Conservation (phyloP, 2,113 vertebrate genomes). For the Cervus canadensis region DNA sequence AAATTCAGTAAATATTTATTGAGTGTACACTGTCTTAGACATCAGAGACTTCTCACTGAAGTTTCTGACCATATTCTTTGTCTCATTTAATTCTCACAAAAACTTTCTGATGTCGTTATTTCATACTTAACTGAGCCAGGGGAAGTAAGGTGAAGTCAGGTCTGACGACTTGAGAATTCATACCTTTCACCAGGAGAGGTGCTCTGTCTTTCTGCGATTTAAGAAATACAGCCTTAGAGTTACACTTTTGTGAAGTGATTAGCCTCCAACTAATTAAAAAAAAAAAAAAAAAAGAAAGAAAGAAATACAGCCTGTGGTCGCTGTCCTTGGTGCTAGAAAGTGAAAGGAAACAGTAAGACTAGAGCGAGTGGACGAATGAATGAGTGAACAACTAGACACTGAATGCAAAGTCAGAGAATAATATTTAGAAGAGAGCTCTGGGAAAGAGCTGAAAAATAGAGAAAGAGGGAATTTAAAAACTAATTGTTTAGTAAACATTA, state of each 20-base stretch:
- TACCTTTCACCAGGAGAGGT: background rate
- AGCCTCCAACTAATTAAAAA: no score
- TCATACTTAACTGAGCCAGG: background rate
- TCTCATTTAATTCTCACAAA: background rate
- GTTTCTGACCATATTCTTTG: background rate
- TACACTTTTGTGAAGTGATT: no score
- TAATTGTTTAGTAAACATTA: background rate
- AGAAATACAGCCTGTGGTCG: accelerated
- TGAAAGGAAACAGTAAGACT: background rate
- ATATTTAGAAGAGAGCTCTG: background rate
- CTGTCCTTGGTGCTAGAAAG: background rate
- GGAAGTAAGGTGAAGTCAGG: background rate
- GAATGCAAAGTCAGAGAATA: background rate
- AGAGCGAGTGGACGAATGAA: accelerated
- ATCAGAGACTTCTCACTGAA: background rate
- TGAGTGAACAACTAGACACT: no score
- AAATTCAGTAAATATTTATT: background rate
- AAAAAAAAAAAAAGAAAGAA: no score
- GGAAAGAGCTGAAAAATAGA: background rate
- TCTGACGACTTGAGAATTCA: background rate
- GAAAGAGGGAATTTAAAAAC: background rate
- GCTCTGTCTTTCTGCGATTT: accelerated
- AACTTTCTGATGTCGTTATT: background rate
- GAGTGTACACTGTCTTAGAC: background rate
- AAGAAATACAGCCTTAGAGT: accelerated